These are phyloP conservation scores for Natator depressus DNA, from an alignment of 2,113 vertebrate genomes.

Conservation along the genomic window DNA sequence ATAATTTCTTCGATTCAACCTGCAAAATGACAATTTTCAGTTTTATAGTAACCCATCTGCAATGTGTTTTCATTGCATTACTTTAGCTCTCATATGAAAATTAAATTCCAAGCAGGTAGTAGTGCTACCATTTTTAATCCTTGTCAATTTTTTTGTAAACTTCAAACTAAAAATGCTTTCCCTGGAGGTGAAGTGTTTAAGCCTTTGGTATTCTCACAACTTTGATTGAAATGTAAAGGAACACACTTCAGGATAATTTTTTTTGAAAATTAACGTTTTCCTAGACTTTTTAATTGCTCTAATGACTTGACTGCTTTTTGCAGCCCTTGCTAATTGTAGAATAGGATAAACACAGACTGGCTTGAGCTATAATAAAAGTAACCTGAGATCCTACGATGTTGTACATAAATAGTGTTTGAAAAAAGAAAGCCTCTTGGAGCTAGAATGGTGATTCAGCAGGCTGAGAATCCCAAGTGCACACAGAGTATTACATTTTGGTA, in stretches of 20 bases:
- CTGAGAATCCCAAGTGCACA: background rate
- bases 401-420: background rate
- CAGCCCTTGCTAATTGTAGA: conserved; percentile 46
- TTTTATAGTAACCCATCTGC: background rate
- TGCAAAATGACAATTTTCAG: background rate
- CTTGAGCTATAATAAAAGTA: conserved; percentile 1
- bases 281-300: conserved; percentile 22
- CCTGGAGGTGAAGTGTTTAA: conserved; percentile 9
- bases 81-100: background rate
- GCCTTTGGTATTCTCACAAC: background rate
- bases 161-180: conserved; percentile 22
- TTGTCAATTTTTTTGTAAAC: conserved; percentile 26
- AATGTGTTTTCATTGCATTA: background rate
- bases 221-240: conserved; percentile 26
- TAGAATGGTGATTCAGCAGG: background rate
- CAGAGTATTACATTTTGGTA: background rate
- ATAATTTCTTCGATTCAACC: background rate
- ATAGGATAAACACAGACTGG: conserved; percentile 27
- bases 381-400: background rate
- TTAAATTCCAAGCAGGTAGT: background rate
- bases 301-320: background rate
- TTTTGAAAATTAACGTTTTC: conserved; percentile 26
- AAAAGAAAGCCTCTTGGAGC: background rate
- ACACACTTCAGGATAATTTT: background rate
- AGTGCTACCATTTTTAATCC: background rate